These are phyloP conservation scores for Dicycla oo DNA, from an alignment of 2,888 invertebrate species.

Conservation along the genomic window DNA sequence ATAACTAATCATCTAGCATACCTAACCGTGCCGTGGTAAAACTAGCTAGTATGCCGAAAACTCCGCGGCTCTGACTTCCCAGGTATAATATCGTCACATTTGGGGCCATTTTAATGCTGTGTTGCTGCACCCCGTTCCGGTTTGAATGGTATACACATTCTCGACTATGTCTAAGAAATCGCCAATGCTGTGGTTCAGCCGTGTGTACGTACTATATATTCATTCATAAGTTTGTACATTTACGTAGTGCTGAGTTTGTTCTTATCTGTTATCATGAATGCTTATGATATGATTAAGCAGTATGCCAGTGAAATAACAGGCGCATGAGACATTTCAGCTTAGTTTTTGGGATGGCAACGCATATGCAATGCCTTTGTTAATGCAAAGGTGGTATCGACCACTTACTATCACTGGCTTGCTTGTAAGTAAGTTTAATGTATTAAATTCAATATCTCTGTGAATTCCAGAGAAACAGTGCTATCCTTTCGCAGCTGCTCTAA, in stretches of 20 bases:
- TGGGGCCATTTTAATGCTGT: not conserved
- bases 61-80: not conserved
- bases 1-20: not conserved
- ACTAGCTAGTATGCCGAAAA: not conserved
- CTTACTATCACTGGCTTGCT: not conserved
- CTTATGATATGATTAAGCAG: not conserved
- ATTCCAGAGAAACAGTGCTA: constrained; percentile 75
- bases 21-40: not conserved
- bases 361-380: not conserved
- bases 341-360: not conserved
- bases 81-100: not conserved
- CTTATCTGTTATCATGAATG: no score
- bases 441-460: not conserved
- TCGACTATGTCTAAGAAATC: no score
- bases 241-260: no score
- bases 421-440: not conserved
- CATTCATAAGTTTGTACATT: no score
- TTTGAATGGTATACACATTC: not conserved
- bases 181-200: no score
- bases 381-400: no score
- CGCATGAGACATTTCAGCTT: not conserved
- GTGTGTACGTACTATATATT: no score
- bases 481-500: constrained; percentile 94
- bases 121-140: not conserved
- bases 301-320: not conserved